phyloP scores from a whole-genome alignment of 2,113 vertebrate species.

The Catharus bicknelli region DNA sequence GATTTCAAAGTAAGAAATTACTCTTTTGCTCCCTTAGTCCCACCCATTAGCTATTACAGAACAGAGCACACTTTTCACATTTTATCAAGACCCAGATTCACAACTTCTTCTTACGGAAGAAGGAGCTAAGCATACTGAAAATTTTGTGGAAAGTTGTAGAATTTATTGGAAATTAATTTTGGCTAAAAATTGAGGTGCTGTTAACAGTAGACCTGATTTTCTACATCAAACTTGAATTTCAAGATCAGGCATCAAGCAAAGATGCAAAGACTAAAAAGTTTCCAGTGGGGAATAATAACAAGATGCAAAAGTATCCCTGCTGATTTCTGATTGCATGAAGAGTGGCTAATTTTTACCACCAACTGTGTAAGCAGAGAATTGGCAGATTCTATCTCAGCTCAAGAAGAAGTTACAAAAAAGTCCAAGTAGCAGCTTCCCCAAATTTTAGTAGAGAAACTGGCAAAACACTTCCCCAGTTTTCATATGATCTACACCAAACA shows the following conservation, averaged over 20 bases:
- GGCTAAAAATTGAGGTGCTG: neutral
- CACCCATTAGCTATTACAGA: neutral
- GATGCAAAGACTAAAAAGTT: neutral
- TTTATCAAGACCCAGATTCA: neutral
- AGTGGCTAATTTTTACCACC: neutral
- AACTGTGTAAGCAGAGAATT: neutral
- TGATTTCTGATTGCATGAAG: neutral
- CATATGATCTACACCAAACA: neutral
- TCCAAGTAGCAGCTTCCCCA: neutral
- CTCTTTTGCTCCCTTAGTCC: neutral
- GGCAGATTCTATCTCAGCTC: neutral
- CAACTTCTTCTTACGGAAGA: neutral
- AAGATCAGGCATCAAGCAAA: neutral
- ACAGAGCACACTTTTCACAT: neutral
- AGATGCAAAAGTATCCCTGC: neutral
- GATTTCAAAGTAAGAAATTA: neutral
- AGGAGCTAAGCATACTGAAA: neutral
- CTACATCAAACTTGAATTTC: neutral
- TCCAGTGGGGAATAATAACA: neutral
- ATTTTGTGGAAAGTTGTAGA: neutral
- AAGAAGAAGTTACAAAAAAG: neutral
- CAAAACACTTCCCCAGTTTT: neutral
- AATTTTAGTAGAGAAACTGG: neutral
- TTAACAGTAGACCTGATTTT: neutral
- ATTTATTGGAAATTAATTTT: neutral